Base-by-base conservation (phyloP, 2,888 invertebrate species). In the Hypsopygia costalis region DNA sequence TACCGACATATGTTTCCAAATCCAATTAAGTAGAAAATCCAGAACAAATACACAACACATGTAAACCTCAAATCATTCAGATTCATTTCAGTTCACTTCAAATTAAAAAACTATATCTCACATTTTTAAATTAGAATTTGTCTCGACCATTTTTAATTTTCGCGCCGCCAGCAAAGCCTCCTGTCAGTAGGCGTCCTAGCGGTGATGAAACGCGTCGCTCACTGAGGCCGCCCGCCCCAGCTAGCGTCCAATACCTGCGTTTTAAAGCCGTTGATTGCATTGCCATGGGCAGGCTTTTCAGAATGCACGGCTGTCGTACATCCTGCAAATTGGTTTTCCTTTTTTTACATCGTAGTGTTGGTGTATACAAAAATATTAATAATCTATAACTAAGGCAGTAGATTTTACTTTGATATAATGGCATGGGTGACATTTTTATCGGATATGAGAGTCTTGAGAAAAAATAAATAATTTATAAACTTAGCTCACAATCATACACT, bases 161-260 rank as follows among this genome's bases (percentile, higher is more conserved):
- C 67, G 65, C 70, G 62, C 47, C 45, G 21, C 30, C 40, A 39
- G 40, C 58, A 45, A 54, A 60, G 47, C 45, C 51, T 39, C 45
- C 40, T 51, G 40, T 44, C 44, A 41, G 49, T 40, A 64, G 57
- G 66, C 81, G 79, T 72, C 72, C 65, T 62, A 54, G 52, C 78
- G 51, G 56, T 57, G 56, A 63, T 71, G 59, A 53, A 63, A 62
- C 78, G 69, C 72, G 74, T 45, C 66, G 69, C 62, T 61, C 53
- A 80, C 80, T 80, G 77, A 60, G 63, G 58, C 46, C 56, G 51
- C 59, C 52, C 62, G 58, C 52, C 55, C 16, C 31, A 11, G 11
- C 16, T 22, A 11, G 11, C 38, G 11, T 4, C 38, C 46, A 41
- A 51, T 49, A 50, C 52, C 41, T 47, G 46, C 52, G 55, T 58